These are phyloP conservation scores for Lota lota DNA, from an alignment of 2,113 vertebrate species.

Conservation along the genomic window DNA sequence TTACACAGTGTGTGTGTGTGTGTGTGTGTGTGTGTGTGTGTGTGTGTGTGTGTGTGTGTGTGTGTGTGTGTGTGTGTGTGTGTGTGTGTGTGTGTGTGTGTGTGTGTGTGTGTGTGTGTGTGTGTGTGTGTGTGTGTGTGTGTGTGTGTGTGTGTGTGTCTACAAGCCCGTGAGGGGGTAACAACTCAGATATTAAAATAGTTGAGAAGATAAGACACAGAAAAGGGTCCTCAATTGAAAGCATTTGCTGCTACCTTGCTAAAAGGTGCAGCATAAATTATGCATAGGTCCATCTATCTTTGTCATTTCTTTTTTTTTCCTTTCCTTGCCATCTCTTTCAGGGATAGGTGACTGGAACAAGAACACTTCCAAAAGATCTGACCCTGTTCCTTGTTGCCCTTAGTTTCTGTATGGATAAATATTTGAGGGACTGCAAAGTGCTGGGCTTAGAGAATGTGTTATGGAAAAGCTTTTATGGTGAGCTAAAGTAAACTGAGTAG, in stretches of 20 bases:
- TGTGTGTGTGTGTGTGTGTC: no score
- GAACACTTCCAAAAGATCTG: constrained; percentile 32
- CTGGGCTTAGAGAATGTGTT: no score
- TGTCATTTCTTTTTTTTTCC: constrained; percentile 28
- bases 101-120: no score
- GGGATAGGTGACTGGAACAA: constrained; percentile 16
- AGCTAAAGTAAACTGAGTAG: no score
- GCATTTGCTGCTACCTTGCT: constrained; percentile 43
- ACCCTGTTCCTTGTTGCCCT: constrained; percentile 11
- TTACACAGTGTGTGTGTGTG: no score
- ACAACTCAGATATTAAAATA: constrained; percentile 15
- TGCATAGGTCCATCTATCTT: constrained; percentile 36
- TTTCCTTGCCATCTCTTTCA: no score
- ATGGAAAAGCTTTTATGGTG: no score
- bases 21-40: no score
- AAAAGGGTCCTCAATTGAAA: constrained; percentile 26
- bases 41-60: no score
- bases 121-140: no score
- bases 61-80: no score
- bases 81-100: no score
- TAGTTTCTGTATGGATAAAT: constrained; percentile 25
- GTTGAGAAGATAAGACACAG: constrained; percentile 21
- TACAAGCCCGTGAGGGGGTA: neutral
- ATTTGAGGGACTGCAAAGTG: constrained; percentile 34
- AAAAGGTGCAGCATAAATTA: constrained; percentile 42